A percentile compares a stretch with the other conserved stretches of the same genome.
These are phyloP conservation scores for human (Homo sapiens) DNA, from an alignment of 2,113 vertebrate genomes.

Conservation along the genomic window GRCh38 chr11:11991001-11991500, in stretches of 20 bases:
- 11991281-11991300: background rate
- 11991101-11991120: background rate
- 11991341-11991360: background rate
- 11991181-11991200: background rate
- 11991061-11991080: background rate
- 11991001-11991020: background rate
- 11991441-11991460: background rate
- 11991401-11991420: background rate
- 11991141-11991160: background rate
- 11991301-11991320: background rate
- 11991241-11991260: background rate
- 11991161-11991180: background rate
- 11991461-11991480: too few species aligned
- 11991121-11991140: background rate
- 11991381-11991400: background rate
- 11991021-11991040: background rate
- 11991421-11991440: background rate
- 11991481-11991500: too few species aligned
- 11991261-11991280: background rate
- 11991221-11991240: background rate
- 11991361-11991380: background rate
- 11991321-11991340: background rate
- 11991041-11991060: too few species aligned
- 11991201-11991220: background rate
- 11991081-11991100: accelerated